Evolutionary conservation across 2,888 invertebrate genomes (phyloP), one percentile per base, ranked within the genome.

Genomic region (Nomada goodeniana): DNA sequence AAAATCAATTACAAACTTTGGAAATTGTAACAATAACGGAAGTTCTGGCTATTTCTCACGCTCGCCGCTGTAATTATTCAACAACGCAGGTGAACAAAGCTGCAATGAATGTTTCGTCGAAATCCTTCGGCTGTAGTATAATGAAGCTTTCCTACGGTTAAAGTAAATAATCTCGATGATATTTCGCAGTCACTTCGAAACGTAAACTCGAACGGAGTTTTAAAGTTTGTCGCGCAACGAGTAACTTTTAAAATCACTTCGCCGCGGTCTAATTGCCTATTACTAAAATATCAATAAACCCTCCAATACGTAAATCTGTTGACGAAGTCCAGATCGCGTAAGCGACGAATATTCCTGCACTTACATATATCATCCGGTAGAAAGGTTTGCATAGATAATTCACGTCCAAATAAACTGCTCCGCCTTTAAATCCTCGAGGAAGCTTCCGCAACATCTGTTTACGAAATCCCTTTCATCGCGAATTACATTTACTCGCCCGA

Each of bases 1-100:
- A 82, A 89, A 90, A 89, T 89, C 90, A 89, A 90, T 90, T 89
- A 89, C 64, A 72, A 88, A 89, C 86, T 89, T 89, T 65, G 76
- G 76, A 78, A 80, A 89, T 87, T 65, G 86, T 81, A 84, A 87
- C 86, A 85, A 81, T 84, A 82, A 82, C 83, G 67, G 61, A 55
- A 53, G 44, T 47, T 55, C 53, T 53, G 60, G 53, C 47, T 29
- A 65, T 29, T 60, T 10, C 36, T 67, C 67, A 61, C 82, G 71
- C 69, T 68, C 80, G 50, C 29, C 60, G 72, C 61, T 80, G 80
- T 83, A 82, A 88, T 88, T 88, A 86, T 85, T 88, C 85, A 86
- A 83, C 80, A 78, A 63, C 77, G 76, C 63, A 42, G 60, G 73
- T 69, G 76, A 76, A 86, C 78, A 60, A 67, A 76, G 69, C 68